Conservation (phyloP, 1,140 invertebrate genomes). For the Mesaphorura yosii region DNA sequence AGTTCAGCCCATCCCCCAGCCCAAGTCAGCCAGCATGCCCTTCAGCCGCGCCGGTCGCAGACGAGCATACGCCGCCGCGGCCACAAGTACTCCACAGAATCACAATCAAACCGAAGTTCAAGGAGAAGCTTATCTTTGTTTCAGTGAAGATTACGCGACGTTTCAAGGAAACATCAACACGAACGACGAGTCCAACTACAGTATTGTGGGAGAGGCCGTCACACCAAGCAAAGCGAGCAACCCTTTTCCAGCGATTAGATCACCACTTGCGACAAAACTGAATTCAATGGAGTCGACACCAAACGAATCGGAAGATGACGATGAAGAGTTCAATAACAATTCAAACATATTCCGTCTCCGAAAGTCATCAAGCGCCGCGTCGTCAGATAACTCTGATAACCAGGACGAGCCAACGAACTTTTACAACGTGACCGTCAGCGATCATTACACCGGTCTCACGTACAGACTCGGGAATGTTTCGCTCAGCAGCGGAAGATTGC, state of each 20-base stretch:
- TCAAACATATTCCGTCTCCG: too few species aligned
- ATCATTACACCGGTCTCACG: constrained; percentile 33
- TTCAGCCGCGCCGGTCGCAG: too few species aligned
- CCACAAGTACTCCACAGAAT: too few species aligned
- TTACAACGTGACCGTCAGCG: constrained; percentile 33
- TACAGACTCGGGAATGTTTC: too few species aligned
- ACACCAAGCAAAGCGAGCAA: too few species aligned
- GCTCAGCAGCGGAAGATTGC: too few species aligned
- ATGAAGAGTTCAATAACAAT: background rate
- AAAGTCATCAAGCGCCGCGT: background rate
- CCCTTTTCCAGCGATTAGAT: background rate
- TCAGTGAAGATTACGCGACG: constrained; percentile 34
- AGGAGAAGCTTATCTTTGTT: constrained; percentile 37
- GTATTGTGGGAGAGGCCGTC: constrained; percentile 24
- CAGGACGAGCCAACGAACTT: background rate
- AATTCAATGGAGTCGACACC: background rate
- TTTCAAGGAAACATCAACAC: constrained; percentile 36
- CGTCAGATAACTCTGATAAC: background rate
- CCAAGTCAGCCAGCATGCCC: too few species aligned
- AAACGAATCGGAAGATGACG: background rate
- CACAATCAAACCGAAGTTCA: constrained; percentile 30
- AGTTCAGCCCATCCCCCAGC: too few species aligned
- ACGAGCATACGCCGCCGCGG: too few species aligned
- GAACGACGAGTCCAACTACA: constrained; percentile 34
- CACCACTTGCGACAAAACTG: background rate